A percentile compares a stretch with the other conserved stretches of the same genome.
phyloP scores from a whole-genome alignment of 2,797 vertebrate species.

The Linurgus olivaceus region DNA sequence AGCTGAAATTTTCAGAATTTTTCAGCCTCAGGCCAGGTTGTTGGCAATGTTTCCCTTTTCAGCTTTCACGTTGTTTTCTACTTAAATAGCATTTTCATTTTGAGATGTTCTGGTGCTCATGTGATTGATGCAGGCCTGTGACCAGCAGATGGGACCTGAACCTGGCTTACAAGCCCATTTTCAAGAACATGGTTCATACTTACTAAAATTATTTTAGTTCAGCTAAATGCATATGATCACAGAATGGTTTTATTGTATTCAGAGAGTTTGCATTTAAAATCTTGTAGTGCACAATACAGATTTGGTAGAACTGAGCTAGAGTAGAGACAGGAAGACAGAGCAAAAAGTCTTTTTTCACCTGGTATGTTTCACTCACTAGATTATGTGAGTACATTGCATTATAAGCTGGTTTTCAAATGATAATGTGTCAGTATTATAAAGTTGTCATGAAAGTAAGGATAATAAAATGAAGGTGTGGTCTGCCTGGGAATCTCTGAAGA shows the following conservation, averaged over 20 bases:
- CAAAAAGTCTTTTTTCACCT: background rate
- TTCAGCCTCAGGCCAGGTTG: background rate
- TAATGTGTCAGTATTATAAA: background rate
- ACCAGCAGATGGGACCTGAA: background rate
- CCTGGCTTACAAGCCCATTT: background rate
- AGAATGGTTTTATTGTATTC: background rate
- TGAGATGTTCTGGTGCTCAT: background rate
- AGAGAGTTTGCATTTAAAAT: background rate
- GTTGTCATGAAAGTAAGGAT: background rate
- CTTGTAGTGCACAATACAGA: background rate
- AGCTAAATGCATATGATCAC: background rate
- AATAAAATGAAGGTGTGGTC: background rate
- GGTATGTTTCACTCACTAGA: background rate
- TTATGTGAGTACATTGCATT: background rate
- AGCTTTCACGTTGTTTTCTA: background rate
- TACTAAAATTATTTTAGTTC: background rate
- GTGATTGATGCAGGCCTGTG: background rate
- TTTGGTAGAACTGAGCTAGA: background rate
- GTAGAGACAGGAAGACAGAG: background rate
- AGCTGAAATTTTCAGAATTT: background rate
- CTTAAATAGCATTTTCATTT: background rate
- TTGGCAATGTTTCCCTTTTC: background rate
- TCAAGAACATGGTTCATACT: background rate
- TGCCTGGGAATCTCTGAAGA: background rate
- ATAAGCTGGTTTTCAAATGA: background rate